Conservation (phyloP, 1,140 invertebrate species). For the Harlomillsia oculata region DNA sequence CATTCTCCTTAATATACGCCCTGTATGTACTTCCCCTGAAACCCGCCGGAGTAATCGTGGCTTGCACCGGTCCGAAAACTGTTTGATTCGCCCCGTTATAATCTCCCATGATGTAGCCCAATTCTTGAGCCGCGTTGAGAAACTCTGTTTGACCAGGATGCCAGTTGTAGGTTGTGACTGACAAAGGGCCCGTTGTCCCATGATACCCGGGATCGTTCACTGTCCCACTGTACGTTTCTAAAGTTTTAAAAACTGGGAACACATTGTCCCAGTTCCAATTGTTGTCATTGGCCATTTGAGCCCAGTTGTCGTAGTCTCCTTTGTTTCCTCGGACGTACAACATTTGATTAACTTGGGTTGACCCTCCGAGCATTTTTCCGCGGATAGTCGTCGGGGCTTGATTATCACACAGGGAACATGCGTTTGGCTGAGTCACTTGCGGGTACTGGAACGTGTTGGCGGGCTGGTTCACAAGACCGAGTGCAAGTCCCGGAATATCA, state of each 20-base stretch:
- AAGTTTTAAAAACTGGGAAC: slow-evolving; percentile 52
- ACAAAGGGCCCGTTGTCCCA: neutral
- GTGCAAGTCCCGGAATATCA: slow-evolving; percentile 33
- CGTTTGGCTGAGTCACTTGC: neutral
- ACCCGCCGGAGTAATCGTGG: too few species aligned
- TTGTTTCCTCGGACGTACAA: slow-evolving; percentile 57
- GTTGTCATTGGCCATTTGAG: slow-evolving; percentile 60
- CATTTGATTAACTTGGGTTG: slow-evolving; percentile 56
- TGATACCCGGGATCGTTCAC: neutral
- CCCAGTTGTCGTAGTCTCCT: slow-evolving; percentile 84
- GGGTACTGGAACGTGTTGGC: slow-evolving; percentile 1
- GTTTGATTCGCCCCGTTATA: too few species aligned
- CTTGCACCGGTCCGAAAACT: too few species aligned
- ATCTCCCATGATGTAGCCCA: neutral
- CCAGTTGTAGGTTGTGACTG: neutral
- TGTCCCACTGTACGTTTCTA: slow-evolving; percentile 43
- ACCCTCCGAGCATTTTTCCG: slow-evolving; percentile 47
- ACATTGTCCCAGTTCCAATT: slow-evolving; percentile 81
- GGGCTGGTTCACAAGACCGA: neutral
- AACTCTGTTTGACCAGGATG: neutral
- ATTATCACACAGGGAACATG: neutral
- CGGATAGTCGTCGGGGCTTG: slow-evolving; percentile 20
- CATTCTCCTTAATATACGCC: too few species aligned
- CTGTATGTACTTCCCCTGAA: too few species aligned
- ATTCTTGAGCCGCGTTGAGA: neutral